Percentiles rank a stretch among this genome's conserved stretches.
These are phyloP conservation scores for Geotrupes spiniger DNA, from an alignment of 2,888 invertebrate genomes.

Conservation along the genomic window DNA sequence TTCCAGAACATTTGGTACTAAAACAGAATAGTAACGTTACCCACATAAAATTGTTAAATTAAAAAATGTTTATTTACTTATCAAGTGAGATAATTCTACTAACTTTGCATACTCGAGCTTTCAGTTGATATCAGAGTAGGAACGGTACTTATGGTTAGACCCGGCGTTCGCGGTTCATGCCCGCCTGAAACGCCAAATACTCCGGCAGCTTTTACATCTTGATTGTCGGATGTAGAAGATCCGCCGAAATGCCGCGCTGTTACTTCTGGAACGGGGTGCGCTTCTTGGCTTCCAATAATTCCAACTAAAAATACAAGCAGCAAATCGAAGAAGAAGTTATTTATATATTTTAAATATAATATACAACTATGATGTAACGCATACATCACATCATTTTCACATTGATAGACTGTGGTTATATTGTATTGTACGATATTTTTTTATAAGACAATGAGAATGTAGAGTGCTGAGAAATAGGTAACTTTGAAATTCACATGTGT, in stretches of 20 bases:
- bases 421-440: too few species aligned
- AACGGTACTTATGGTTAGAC: slow-evolving; percentile 42
- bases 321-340: too few species aligned
- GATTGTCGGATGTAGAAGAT: slow-evolving; percentile 22
- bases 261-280: slow-evolving; percentile 58
- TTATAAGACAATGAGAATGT: too few species aligned
- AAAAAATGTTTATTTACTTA: background rate
- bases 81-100: slow-evolving; percentile 29
- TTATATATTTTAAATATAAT: too few species aligned
- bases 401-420: too few species aligned
- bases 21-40: slow-evolving; percentile 23
- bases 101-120: slow-evolving; percentile 57
- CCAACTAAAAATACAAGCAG: slow-evolving; percentile 58
- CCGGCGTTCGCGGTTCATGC: slow-evolving; percentile 40
- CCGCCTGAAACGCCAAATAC: slow-evolving; percentile 41
- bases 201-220: slow-evolving; percentile 54
- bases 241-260: slow-evolving; percentile 60
- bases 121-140: slow-evolving; percentile 50
- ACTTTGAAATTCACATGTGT: too few species aligned
- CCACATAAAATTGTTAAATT: background rate
- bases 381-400: too few species aligned
- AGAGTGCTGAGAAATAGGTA: too few species aligned
- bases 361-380: too few species aligned
- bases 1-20: slow-evolving; percentile 69
- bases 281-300: slow-evolving; percentile 64